Evolutionary conservation across 2,888 invertebrate genomes (phyloP), one percentile per base, ranked within the genome.

Genomic region (Brenthis ino): DNA sequence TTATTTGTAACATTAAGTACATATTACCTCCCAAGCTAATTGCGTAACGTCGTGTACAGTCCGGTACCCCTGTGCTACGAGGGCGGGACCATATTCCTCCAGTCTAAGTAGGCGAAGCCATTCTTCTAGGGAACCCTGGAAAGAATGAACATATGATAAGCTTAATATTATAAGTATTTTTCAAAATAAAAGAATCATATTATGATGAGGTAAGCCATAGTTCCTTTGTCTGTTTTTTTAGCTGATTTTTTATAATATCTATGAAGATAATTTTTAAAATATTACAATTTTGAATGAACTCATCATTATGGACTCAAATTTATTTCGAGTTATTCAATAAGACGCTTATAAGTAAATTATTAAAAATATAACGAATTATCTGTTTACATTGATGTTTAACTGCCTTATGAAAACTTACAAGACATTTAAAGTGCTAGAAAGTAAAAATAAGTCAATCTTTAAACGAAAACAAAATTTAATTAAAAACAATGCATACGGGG

Each of bases 11-110:
- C 57, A 37, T 11, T 43, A 56, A 53, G 33, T 28, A 5, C 64
- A 12, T 50, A 77, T 79, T 72, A 91, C 93, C 90, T 99, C 99
- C 99, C 99, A 99, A 70, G 98, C 98, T 66, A 99, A 95, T 83
- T 98, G 98, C 48, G 98, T 97, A 67, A 99, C 97, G 88, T 98
- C 97, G 80, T 98, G 97, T 55, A 99, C 97, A 8, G 97, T 97
- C 81, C 96, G 95, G 92, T 99, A 99, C 65, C 98, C 98, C 90
- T 99, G 99, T 75, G 96, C 96, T 74, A 97, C 95, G 72, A 99
- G 94, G 55, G 97, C 97, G 24, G 96, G 96, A 54, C 97, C 95
- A 85, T 99, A 99, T 87, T 99, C 98, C 82, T 98, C 98, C 74
- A 99, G 94, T 75, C 98, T 95, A 73, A 99, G 94, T 77, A 98